phyloP scores from a whole-genome alignment of 1,140 invertebrate species.

The Mya arenaria region DNA sequence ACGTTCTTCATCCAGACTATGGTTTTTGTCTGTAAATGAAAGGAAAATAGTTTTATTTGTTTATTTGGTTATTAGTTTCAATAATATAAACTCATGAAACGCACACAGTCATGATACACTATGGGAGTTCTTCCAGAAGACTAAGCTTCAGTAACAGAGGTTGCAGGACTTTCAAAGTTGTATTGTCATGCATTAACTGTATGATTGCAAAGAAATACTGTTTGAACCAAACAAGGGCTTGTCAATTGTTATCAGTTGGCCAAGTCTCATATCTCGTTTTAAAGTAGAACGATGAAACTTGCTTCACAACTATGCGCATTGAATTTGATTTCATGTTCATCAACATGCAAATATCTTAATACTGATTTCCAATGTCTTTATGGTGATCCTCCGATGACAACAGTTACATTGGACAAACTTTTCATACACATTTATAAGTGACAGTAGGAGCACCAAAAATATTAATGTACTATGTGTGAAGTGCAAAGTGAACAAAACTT shows the following conservation, averaged over 20 bases:
- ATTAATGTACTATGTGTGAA: not conserved
- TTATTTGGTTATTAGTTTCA: no score
- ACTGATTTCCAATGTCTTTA: not conserved
- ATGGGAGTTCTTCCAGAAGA: not conserved
- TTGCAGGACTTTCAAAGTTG: no score
- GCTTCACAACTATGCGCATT: no score
- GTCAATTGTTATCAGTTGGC: no score
- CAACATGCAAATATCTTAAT: not conserved
- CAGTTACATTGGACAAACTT: not conserved
- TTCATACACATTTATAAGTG: not conserved
- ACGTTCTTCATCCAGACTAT: not conserved
- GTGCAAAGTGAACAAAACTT: not conserved
- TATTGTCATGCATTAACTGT: no score
- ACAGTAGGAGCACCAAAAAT: not conserved
- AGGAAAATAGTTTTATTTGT: no score
- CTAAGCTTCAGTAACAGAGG: not conserved
- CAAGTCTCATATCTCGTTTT: no score
- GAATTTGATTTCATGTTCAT: not conserved
- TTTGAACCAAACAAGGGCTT: no score
- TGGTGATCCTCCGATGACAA: not conserved
- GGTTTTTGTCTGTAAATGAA: slow-evolving; percentile 14
- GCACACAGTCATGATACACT: not conserved
- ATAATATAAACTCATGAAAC: not conserved
- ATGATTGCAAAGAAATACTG: no score
- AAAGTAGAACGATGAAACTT: no score